Evolutionary conservation across 1,140 invertebrate species (phyloP), one percentile per base, ranked within the genome.

Genomic region (Bursaphelenchus mucronatus): DNA sequence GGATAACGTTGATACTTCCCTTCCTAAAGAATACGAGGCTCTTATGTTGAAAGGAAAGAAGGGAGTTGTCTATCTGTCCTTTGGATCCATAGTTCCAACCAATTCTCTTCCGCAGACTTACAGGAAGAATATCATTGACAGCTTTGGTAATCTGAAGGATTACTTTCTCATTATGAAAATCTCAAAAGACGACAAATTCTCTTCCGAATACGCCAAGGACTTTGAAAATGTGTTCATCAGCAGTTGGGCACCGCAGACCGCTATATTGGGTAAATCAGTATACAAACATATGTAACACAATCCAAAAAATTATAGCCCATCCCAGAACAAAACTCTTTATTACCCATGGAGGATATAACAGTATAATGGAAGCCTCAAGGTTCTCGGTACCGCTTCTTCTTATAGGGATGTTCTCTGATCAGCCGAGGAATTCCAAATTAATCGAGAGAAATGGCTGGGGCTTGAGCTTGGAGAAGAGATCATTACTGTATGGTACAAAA

Each of bases 401-500:
- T 44, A 39, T 55, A 15, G 54, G 54, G 4, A 15, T 55, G n/a
- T 55, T 55, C 54, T 54, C 45, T 9, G 71, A 73, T 64, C 71
- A 73, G 46, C 50, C 54, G 21, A 47, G 68, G 11, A 69, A 69
- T 66, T 68, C 61, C 0, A 51, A 51, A 15, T 8, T 67, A 15
- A 68, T 44, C 7, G 68, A 68, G 30, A 21, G 68, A 8, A 47
- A 64, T 47, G 66, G 67, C 0, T 71, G 43, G 68, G 66, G 66
- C 19, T 7, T 39, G 19, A 30, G n/a, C 9, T 13, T 68, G 9
- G 69, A 68, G 1, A 30, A 30, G 30, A 30, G 30, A 5, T 30
- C 30, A 5, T 30, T 30, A 30, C 5, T 30, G 30, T 30, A 30
- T 30, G 30, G 30, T 1, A 30, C 30, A 5, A 5, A 30, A 5